These are phyloP conservation scores for Chaetodon trifascialis DNA, from an alignment of 2,113 vertebrate species.

Conservation along the genomic window DNA sequence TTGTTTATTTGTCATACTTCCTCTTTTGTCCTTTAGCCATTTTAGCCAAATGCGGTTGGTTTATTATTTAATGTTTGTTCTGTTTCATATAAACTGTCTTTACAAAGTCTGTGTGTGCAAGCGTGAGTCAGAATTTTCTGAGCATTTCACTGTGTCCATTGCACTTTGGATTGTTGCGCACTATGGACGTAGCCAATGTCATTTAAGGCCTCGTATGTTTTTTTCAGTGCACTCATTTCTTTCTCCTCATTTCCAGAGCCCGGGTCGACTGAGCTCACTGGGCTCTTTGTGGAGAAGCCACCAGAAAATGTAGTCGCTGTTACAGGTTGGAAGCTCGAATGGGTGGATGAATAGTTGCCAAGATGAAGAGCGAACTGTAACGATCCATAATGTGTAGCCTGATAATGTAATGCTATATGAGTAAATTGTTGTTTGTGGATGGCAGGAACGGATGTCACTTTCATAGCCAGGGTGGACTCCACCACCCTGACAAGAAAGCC, in stretches of 20 bases:
- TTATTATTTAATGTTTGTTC: neutral
- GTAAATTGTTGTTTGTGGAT: constrained; percentile 28
- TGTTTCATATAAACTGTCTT: neutral
- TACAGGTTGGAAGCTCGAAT: constrained; percentile 72
- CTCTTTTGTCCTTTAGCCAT: neutral
- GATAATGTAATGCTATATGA: neutral
- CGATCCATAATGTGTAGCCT: neutral
- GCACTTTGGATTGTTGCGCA: constrained; percentile 22
- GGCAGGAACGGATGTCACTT: constrained; percentile 81
- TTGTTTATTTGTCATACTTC: neutral
- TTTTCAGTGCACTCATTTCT: neutral
- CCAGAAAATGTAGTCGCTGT: constrained; percentile 58
- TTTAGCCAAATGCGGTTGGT: neutral
- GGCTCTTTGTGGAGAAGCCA: constrained; percentile 86
- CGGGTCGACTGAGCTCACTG: constrained; percentile 76
- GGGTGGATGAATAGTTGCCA: neutral
- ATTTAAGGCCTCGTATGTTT: neutral
- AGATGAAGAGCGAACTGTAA: neutral
- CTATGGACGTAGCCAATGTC: neutral
- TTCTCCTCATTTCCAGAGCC: constrained; percentile 57
- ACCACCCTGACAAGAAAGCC: constrained; percentile 84
- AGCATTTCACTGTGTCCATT: constrained; percentile 6
- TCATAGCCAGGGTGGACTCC: constrained; percentile 86
- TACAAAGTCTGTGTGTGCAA: neutral
- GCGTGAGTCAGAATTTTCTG: neutral